Conservation (phyloP, 92 coral and sea anemone genomes). For the Porites cylindrica region DNA sequence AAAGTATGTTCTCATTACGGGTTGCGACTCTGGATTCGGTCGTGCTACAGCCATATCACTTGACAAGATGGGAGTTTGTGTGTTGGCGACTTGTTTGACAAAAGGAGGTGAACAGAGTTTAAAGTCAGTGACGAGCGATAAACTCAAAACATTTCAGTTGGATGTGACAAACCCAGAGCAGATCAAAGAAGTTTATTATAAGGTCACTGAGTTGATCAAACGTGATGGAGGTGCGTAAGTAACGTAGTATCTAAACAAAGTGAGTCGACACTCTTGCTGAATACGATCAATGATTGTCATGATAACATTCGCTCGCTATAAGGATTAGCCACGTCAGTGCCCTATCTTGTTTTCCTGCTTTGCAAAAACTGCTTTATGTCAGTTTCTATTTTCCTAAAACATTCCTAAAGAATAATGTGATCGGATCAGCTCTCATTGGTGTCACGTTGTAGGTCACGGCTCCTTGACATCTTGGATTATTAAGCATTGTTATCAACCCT, state of each 20-base stretch:
- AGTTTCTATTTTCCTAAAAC: no score
- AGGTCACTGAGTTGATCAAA: constrained; percentile 40
- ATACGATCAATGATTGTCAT: no score
- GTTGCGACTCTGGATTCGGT: constrained; percentile 75
- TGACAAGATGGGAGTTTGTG: constrained; percentile 60
- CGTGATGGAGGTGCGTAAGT: constrained; percentile 10
- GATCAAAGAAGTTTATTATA: constrained; percentile 42
- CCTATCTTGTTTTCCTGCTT: no score
- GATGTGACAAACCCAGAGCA: constrained; percentile 58
- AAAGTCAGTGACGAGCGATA: constrained; percentile 45
- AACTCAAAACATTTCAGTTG: constrained; percentile 46
- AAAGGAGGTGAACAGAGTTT: constrained; percentile 50
- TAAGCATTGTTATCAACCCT: no score
- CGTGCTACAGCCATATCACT: constrained; percentile 54
- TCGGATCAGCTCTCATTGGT: no score
- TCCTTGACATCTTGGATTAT: no score
- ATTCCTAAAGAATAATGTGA: no score
- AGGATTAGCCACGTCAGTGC: no score
- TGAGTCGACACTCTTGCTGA: no score
- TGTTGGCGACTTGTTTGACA: constrained; percentile 64
- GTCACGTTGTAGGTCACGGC: no score
- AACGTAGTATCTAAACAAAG: neutral
- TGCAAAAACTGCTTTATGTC: no score
- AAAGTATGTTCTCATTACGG: constrained; percentile 60
- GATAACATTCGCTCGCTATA: no score